Percentiles rank a stretch among this genome's conserved stretches.
These are phyloP conservation scores for Percopsis omiscomaycus DNA, from an alignment of 2,797 vertebrate species.

Conservation along the genomic window DNA sequence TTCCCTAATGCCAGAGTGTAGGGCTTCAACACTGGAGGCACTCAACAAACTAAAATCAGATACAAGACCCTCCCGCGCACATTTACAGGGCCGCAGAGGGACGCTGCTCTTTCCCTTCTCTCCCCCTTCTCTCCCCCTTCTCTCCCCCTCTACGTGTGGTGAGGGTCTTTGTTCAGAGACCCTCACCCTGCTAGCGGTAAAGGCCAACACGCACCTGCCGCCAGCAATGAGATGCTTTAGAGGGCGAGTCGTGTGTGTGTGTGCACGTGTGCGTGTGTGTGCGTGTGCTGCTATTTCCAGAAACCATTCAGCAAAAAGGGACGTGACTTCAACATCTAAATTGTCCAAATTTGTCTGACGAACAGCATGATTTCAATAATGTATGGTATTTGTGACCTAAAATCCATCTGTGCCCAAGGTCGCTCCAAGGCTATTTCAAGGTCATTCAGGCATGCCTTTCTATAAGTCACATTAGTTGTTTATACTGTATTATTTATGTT, in stretches of 20 bases:
- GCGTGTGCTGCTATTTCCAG: no score
- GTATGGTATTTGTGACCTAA: no score
- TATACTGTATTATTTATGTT: no score
- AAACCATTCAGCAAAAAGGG: no score
- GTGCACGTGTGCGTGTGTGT: background rate
- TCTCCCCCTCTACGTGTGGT: background rate
- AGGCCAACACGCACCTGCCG: background rate
- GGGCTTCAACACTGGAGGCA: slow-evolving; percentile 13
- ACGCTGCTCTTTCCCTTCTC: background rate
- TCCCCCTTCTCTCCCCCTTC: background rate
- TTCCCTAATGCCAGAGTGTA: background rate
- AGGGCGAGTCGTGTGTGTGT: background rate
- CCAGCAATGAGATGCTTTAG: background rate
- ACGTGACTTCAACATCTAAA: no score
- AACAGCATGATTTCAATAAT: no score
- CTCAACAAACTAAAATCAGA: slow-evolving; percentile 36
- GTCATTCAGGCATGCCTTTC: slow-evolving; percentile 17
- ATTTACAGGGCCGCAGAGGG: slow-evolving; percentile 24
- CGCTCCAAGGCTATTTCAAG: slow-evolving; percentile 22
- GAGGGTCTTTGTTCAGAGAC: background rate
- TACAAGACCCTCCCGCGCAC: slow-evolving; percentile 28
- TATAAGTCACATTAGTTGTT: no score
- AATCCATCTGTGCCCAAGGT: no score
- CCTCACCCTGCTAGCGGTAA: background rate
- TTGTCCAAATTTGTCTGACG: no score